Evolutionary conservation across 2,113 vertebrate genomes (phyloP).

Genomic region (Erpornis zantholeuca): DNA sequence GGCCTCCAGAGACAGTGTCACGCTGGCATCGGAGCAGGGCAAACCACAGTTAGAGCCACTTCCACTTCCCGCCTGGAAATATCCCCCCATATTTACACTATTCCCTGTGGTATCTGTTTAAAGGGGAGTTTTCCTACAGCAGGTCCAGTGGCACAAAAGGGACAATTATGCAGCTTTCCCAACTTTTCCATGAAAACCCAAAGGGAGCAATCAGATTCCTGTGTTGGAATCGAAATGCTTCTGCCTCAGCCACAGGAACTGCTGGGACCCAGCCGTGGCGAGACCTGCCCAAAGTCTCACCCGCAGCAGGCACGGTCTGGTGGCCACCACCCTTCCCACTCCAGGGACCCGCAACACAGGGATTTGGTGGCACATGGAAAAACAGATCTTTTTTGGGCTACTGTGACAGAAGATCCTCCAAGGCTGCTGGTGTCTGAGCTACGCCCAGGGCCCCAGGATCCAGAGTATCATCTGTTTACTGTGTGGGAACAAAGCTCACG

Average conservation of each 20-base stretch:
- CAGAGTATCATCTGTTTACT: background rate
- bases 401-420: accelerated
- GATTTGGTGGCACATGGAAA: background rate
- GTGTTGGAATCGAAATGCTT: accelerated
- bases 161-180: background rate
- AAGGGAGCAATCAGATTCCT: background rate
- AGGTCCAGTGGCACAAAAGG: background rate
- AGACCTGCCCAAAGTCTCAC: background rate
- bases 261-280: background rate
- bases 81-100: too few relatives aligned
- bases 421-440: background rate
- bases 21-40: constrained; percentile 59
- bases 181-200: background rate
- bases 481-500: accelerated
- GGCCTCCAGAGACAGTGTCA: constrained; percentile 91
- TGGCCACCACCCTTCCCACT: background rate
- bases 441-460: accelerated
- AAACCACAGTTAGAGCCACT: background rate
- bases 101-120: background rate
- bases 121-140: background rate
- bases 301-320: background rate
- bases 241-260: background rate
- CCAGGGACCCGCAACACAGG: background rate
- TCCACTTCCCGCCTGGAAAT: background rate
- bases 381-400: background rate